phyloP scores from a whole-genome alignment of 2,797 vertebrate genomes.

The Peromyscus melanophrys region DNA sequence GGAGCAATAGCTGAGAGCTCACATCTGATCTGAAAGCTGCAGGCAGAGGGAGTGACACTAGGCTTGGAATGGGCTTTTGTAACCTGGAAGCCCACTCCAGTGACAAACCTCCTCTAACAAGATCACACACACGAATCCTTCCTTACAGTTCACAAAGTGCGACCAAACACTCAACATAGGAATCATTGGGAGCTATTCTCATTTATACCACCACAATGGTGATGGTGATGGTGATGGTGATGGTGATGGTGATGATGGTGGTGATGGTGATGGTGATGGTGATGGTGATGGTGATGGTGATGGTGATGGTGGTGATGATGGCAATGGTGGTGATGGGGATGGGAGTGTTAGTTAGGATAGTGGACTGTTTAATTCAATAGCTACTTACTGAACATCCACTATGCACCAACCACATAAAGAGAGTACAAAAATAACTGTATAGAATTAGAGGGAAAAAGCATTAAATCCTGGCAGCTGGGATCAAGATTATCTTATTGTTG shows the following conservation, averaged over 20 bases:
- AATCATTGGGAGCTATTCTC: neutral
- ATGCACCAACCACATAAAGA: neutral
- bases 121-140: neutral
- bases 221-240: neutral
- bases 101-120: neutral
- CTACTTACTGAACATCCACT: neutral
- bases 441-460: neutral
- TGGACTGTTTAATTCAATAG: neutral
- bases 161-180: neutral
- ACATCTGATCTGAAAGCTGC: neutral
- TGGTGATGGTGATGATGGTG: neutral
- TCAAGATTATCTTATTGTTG: slow-evolving; percentile 2
- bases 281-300: neutral
- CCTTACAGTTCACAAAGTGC: neutral
- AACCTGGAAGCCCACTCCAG: neutral
- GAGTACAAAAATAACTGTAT: neutral
- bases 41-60: neutral
- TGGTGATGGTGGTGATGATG: neutral
- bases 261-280: neutral
- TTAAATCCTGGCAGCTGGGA: neutral
- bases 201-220: neutral
- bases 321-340: neutral
- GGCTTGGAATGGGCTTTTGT: neutral
- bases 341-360: neutral
- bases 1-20: neutral